Conservation (phyloP, 2,797 vertebrate species). For the Mus caroli region DNA sequence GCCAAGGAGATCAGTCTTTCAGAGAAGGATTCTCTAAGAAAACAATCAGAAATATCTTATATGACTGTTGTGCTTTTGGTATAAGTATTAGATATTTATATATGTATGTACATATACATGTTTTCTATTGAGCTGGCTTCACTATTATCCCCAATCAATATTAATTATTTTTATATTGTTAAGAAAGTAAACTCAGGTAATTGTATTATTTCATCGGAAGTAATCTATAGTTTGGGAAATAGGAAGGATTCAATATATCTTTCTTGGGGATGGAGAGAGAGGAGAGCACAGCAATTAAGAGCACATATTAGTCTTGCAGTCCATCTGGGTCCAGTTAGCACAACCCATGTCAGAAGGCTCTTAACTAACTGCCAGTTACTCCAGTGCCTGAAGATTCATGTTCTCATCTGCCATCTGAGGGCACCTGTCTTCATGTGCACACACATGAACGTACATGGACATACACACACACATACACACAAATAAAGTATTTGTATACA, state of each 20-base stretch:
- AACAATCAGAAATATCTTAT: neutral
- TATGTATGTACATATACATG: neutral
- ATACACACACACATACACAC: neutral
- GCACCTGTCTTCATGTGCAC: neutral
- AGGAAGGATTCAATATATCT: slow-evolving; percentile 7
- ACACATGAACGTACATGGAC: neutral
- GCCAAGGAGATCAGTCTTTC: neutral
- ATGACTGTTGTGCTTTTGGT: neutral
- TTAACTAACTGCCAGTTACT: neutral
- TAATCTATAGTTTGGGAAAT: slow-evolving; percentile 13
- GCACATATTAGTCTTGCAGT: neutral
- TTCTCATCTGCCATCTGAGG: neutral
- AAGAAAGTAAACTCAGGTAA: slow-evolving; percentile 56
- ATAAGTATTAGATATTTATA: neutral
- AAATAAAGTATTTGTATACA: neutral
- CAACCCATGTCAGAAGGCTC: neutral
- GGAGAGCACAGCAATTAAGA: neutral
- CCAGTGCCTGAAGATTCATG: neutral
- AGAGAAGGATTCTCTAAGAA: slow-evolving; percentile 34
- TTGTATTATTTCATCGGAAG: slow-evolving; percentile 21
- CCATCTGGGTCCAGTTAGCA: neutral
- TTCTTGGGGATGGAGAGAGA: neutral
- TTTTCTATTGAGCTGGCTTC: neutral
- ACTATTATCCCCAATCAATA: neutral
- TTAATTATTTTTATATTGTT: slow-evolving; percentile 40